Base-by-base conservation (phyloP, 2,113 vertebrate species). In the Scatophagus argus region DNA sequence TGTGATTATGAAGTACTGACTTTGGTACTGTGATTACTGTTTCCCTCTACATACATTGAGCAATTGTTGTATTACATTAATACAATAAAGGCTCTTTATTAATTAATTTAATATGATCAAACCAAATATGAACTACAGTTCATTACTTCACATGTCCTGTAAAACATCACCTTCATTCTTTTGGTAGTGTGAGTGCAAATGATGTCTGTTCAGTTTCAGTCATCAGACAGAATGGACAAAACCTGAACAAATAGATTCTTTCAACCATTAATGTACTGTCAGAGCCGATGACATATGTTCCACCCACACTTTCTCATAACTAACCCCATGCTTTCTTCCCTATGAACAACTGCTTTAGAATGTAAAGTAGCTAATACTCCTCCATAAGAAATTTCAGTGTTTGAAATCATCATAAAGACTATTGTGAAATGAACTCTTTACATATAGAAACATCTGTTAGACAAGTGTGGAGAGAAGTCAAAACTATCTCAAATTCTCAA, bases 61-160 rank as follows among this genome's bases (percentile, higher is more conserved):
- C n/a, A n/a, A n/a, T n/a, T n/a, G n/a, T n/a, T n/a, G n/a, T n/a
- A n/a, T n/a, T n/a, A n/a, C n/a, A n/a, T n/a, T n/a, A n/a, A n/a
- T n/a, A n/a, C n/a, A n/a, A n/a, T n/a, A n/a, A n/a, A n/a, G 4
- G 2, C 3, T 89, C 73, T 88, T 83, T 71, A 74, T 87, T 78
- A 67, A 79, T 74, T 56, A 23, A 2, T 62, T 70, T 39, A 55
- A 47, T 63, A 58, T 75, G 25, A 46, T 19, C 5, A n/a, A n/a
- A n/a, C n/a, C n/a, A n/a, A n/a, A n/a, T 41, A 11, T 16, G 5
- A n/a, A n/a, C n/a, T 55, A 23, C 19, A 62, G 8, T 43, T 60
- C 55, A 25, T 65, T 47, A 56, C 55, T 56, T 72, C 46, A 77
- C 34, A 38, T 49, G 41, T 43, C 29, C 21, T 31, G 44, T 46